Evolutionary conservation across 2,113 vertebrate genomes (phyloP).

Genomic region (Nansenia antarctica): DNA sequence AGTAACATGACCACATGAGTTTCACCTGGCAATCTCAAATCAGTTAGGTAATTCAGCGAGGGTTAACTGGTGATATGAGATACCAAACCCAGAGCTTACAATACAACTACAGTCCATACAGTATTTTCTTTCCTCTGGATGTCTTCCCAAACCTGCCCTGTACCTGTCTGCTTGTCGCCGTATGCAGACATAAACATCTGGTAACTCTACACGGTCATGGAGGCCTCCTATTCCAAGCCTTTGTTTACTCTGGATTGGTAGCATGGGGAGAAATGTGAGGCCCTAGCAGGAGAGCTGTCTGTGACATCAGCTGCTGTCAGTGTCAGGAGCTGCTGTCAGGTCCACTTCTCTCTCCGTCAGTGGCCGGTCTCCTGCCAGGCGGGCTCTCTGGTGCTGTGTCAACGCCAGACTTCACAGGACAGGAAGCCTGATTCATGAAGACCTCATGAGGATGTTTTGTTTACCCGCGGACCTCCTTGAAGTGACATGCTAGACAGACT

Average conservation of each 20-base stretch:
- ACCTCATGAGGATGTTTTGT: slow-evolving; percentile 20
- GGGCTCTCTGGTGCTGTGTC: slow-evolving; percentile 1
- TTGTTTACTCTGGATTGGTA: slow-evolving; percentile 2
- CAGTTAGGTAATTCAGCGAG: background rate
- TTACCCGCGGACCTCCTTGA: slow-evolving; percentile 34
- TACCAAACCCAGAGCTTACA: background rate
- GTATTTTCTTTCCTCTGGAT: slow-evolving; percentile 28
- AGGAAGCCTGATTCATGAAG: slow-evolving; percentile 35
- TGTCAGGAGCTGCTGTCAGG: slow-evolving; percentile 51
- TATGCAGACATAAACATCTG: slow-evolving; percentile 34
- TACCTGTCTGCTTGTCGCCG: slow-evolving; percentile 26
- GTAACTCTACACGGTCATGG: slow-evolving; percentile 46
- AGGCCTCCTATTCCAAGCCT: slow-evolving; percentile 26
- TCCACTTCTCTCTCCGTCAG: slow-evolving; percentile 1
- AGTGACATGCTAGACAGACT: slow-evolving; percentile 4
- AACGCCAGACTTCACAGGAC: slow-evolving; percentile 32
- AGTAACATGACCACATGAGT: background rate
- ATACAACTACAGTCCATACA: background rate
- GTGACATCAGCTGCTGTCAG: slow-evolving; percentile 35
- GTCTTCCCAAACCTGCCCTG: slow-evolving; percentile 12
- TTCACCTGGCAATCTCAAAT: background rate
- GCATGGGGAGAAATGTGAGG: slow-evolving; percentile 16
- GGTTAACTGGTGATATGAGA: background rate
- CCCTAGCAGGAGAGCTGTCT: slow-evolving; percentile 30
- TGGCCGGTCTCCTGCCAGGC: background rate